Base-by-base conservation (phyloP, 2,888 invertebrate species). In the Scaptomyza caliginosa region DNA sequence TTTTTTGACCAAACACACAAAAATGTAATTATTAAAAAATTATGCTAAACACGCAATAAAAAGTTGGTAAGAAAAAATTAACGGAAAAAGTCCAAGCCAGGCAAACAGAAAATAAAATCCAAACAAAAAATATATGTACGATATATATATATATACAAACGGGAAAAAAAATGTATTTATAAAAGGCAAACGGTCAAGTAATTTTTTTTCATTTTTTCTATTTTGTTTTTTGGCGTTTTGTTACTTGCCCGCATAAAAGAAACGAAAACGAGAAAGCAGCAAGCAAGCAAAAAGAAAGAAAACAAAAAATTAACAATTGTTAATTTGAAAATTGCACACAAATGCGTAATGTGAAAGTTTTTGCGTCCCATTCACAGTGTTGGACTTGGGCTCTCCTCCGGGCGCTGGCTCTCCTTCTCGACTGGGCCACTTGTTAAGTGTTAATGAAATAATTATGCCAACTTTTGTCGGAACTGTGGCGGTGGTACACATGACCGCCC, bases 331-430 rank as follows among this genome's bases (percentile, higher is more conserved):
- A 88, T 86, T 86, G 82, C 75, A 89, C 74, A 84, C 84, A 86
- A 88, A 81, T 88, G 87, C 86, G 85, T 88, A 89, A 89, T 86
- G 89, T 66, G 77, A 88, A 86, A 88, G 88, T 88, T 85, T 88
- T 73, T 67, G 62, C 70, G 63, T 65, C 58, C 60, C 74, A 45
- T 48, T 54, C 40, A 11, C 50, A 43, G 19, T 42, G 42, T 32
- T 39, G 38, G 52, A 77, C 73, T 72, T 54, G 38, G 34, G 13
- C 2, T 38, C 8, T 34, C 8, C 34, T 34, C 11, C 17, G 45
- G 32, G 34, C 34, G 8, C 34, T 8, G 6, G 1, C 32, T 7
- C 32, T 13, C 21, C 21, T 30, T 16, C 59, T 58, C 55, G 63
- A 54, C 66, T 73, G 67, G 67, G 86, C 79, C 85, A 80, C 81